Conservation (phyloP, 2,113 vertebrate species). For the Xerus inauris region DNA sequence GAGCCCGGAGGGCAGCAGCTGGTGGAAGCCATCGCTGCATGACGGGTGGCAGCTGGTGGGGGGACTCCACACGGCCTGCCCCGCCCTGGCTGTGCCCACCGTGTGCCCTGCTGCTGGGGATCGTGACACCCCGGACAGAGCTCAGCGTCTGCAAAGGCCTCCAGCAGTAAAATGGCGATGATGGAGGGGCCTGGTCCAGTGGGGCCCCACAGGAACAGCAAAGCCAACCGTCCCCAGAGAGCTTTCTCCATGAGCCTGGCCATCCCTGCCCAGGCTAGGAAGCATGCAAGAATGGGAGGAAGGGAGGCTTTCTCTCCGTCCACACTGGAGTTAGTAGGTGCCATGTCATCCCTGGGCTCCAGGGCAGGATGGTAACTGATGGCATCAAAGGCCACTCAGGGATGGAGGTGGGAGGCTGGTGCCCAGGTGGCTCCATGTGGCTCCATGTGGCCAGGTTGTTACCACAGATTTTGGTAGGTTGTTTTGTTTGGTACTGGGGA, state of each 20-base stretch:
- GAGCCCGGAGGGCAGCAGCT: neutral
- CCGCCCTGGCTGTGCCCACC: neutral
- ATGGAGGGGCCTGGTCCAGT: neutral
- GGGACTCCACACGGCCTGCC: neutral
- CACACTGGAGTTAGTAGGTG: neutral
- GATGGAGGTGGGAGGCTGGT: neutral
- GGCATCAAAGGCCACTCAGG: neutral
- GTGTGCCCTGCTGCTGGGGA: neutral
- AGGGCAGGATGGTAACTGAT: too few species aligned
- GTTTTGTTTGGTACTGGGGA: too few species aligned
- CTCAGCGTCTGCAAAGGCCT: rapidly evolving
- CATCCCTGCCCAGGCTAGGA: neutral
- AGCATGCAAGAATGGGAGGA: neutral
- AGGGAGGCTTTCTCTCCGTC: neutral
- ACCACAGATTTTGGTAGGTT: too few species aligned
- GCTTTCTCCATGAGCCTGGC: too few species aligned
- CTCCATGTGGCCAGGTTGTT: neutral
- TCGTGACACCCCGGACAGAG: neutral
- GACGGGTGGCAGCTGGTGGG: too few species aligned
- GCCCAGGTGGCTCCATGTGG: neutral
- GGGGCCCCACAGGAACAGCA: neutral
- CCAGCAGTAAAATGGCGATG: too few species aligned
- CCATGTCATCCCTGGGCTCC: neutral
- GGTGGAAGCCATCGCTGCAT: neutral
- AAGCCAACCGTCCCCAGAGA: neutral